Evolutionary conservation across 2,888 invertebrate species (phyloP), one percentile per base, ranked within the genome.

Genomic region (Euphydryas editha): DNA sequence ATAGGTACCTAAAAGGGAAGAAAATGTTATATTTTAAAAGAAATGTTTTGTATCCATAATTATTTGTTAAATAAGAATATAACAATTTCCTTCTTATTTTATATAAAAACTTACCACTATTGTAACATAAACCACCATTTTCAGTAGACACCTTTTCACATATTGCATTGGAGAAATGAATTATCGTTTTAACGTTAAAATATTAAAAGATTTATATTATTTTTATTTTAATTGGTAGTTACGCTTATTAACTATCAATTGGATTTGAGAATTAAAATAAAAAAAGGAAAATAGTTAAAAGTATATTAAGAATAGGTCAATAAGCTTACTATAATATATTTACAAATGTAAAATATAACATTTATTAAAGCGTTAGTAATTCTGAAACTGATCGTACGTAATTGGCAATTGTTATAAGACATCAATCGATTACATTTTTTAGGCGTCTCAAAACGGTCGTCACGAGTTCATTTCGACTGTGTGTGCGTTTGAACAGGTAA

Each of bases 401-500:
- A 39, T 39, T 11, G 8, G 8, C 39, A 39, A 3, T 39, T 15
- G 1, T 39, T 39, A 39, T 39, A n/a, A n/a, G n/a, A n/a, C n/a
- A 10, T 39, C 11, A 39, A 39, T 3, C 11, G 15, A 39, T 15
- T 15, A 39, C 11, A 39, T 13, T 39, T 15, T 37, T 39, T 11
- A 39, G 39, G 15, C 39, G 39, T 36, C 36, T 6, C 36, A 8
- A 36, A 36, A 8, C 4, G 18, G 3, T 2, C 13, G 1, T 13
- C 11, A 11, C 7, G 8, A 15, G 0, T 17, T 36, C 11, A 54
- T 11, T 36, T 54, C 11, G 54, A 36, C 4, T 6, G 54, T 13
- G 44, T n/a, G n/a, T n/a, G 59, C 11, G 85, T 86, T 71, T 88
- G 90, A 42, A 88, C 74, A 0, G 92, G 92, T 42, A 92, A 74